Evolutionary conservation across 2,113 vertebrate genomes (phyloP).

Genomic region (Ophthalmolycus amberensis): DNA sequence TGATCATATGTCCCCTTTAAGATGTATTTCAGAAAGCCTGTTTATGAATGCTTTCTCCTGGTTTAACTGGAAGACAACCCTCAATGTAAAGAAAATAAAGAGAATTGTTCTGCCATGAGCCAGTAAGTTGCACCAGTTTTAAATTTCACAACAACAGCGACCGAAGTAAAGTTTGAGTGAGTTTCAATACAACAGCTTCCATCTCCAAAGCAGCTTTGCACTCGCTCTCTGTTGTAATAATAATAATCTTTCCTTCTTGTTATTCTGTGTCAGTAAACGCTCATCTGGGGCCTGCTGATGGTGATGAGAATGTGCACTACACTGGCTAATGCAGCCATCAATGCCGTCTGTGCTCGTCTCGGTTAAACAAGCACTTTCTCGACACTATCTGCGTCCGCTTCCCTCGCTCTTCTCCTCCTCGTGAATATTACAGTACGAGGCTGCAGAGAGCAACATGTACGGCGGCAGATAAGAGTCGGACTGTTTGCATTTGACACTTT

Average conservation of each 20-base stretch:
- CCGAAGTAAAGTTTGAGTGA: not conserved
- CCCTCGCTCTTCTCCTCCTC: not conserved
- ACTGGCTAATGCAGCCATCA: not conserved
- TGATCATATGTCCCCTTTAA: too few species aligned
- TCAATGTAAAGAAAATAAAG: not conserved
- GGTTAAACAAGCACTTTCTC: not conserved
- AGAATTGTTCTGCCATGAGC: not conserved
- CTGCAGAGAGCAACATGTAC: not conserved
- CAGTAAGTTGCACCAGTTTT: not conserved
- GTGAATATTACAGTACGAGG: constrained; percentile 12
- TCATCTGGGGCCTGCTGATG: not conserved
- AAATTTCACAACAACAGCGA: not conserved
- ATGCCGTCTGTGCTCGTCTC: not conserved
- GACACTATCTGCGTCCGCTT: not conserved
- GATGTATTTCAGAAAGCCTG: too few species aligned
- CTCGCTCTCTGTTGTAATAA: not conserved
- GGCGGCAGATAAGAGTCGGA: not conserved
- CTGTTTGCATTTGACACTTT: not conserved
- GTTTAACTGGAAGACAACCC: too few species aligned
- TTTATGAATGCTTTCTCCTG: too few species aligned
- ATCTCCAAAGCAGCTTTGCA: not conserved
- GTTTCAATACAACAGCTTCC: not conserved
- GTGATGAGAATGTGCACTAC: not conserved
- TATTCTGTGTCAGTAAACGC: constrained; percentile 10
- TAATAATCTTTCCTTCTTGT: constrained; percentile 4